phyloP scores from a whole-genome alignment of 2,888 invertebrate genomes.

The Drosophila monieri region DNA sequence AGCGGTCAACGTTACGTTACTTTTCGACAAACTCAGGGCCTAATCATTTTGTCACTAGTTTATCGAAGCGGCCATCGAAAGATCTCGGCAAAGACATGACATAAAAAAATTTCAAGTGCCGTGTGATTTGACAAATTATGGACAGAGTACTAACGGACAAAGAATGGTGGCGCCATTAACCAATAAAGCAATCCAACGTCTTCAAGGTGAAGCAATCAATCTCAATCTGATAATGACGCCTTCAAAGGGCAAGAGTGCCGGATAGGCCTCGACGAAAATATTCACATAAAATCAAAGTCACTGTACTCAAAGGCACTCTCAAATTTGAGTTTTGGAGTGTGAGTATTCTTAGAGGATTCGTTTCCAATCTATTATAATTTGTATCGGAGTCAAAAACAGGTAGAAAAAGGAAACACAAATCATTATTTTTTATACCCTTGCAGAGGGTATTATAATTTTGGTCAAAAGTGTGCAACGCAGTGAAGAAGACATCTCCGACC shows the following conservation, averaged over 20 bases:
- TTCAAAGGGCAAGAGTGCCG: slow-evolving; percentile 25
- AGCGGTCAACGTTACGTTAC: slow-evolving; percentile 62
- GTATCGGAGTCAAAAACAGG: background rate
- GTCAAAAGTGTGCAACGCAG: too few relatives aligned
- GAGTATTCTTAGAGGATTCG: background rate
- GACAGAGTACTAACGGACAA: slow-evolving; percentile 68
- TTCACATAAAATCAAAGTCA: slow-evolving; percentile 1
- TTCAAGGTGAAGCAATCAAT: slow-evolving; percentile 62
- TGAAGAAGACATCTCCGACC: too few relatives aligned
- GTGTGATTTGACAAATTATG: slow-evolving; percentile 82
- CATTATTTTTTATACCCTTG: too few relatives aligned
- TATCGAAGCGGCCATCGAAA: slow-evolving; percentile 66
- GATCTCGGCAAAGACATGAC: slow-evolving; percentile 82
- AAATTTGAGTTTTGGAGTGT: background rate
- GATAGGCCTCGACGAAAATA: background rate
- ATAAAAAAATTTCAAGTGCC: slow-evolving; percentile 77
- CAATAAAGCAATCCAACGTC: slow-evolving; percentile 16
- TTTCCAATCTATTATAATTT: background rate
- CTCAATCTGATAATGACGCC: slow-evolving; percentile 73
- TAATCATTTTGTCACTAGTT: slow-evolving; percentile 79
- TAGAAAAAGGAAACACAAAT: background rate
- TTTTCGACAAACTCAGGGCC: slow-evolving; percentile 53
- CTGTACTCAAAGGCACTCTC: background rate
- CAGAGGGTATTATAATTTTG: too few relatives aligned
- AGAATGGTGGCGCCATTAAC: slow-evolving; percentile 58